These are phyloP conservation scores for Turritopsis rubra DNA, from an alignment of 30 jellyfish, hydroid and myxozoan species.

Conservation along the genomic window DNA sequence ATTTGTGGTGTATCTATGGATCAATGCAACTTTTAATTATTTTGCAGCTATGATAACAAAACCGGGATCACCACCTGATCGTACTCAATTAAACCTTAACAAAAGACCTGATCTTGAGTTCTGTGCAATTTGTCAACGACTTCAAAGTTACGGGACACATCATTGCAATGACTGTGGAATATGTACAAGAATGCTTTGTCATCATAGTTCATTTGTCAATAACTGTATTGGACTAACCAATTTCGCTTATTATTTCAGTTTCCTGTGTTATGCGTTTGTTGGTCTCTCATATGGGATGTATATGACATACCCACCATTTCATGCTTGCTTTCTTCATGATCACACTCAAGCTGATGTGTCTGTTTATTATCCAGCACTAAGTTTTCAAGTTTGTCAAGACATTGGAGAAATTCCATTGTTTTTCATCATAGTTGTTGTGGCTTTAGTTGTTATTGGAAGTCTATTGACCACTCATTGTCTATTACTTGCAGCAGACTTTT, in stretches of 20 bases:
- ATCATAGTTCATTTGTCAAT: constrained; percentile 51
- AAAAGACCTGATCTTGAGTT: constrained; percentile 11
- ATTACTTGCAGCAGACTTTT: constrained; percentile 42
- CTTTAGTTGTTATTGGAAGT: constrained; percentile 7
- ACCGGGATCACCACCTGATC: constrained; percentile 65
- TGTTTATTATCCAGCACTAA: constrained; percentile 19
- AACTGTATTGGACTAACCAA: constrained; percentile 78
- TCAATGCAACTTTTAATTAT: constrained; percentile 55
- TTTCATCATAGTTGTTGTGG: constrained; percentile 19
- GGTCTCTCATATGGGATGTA: constrained; percentile 33
- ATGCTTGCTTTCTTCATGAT: constrained; percentile 34
- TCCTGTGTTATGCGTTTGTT: constrained; percentile 39
- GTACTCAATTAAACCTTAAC: constrained; percentile 26
- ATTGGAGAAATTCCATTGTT: constrained; percentile 49
- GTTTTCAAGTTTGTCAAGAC: constrained; percentile 20
- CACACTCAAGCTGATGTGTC: constrained; percentile 24
- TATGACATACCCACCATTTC: constrained; percentile 36
- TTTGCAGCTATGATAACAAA: constrained; percentile 53
- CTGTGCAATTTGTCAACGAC: constrained; percentile 49
- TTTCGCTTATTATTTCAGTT: constrained; percentile 47
- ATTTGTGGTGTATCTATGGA: constrained; percentile 57
- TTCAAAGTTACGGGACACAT: constrained; percentile 51
- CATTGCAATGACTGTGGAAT: constrained; percentile 50
- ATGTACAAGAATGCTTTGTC: constrained; percentile 62
- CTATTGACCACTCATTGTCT: constrained; percentile 27